Base-by-base conservation (phyloP, 2,113 vertebrate species). In the Ochotona curzoniae region DNA sequence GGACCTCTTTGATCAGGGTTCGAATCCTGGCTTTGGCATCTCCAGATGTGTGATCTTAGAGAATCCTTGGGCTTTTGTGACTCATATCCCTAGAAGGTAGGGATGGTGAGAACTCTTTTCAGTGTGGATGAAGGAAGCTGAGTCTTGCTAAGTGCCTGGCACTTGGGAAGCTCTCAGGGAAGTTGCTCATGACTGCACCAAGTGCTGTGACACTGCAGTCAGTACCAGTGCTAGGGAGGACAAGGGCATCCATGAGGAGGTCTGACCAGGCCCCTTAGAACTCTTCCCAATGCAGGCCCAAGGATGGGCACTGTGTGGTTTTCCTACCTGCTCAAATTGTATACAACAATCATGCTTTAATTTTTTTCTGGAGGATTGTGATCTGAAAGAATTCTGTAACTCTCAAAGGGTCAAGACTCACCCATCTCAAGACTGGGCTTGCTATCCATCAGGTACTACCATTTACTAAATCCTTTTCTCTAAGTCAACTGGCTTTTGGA, bases 101-200 rank as follows among this genome's bases (percentile, higher is more conserved):
- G 32, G 26, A 75, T 1, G 66, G 35, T 6, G 49, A 47, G 12
- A 9, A 14, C n/a, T 95, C 35, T 79, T 60, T 49, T 73, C 25
- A 14, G 70, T 8, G 1, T 3, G 49, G 28, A 30, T n/a, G 69
- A n/a, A 28, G 74, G n/a, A 64, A 66, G 9, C 18, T 51, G 17
- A 28, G 74, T 54, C 64, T n/a, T 64, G 11, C 60, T 26, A 17
- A 83, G 61, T 64, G 70, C 61, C 81, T 8, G 81, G 47, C 35
- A 5, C 1, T 2, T 14, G 11, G n/a, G 61, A 73, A 76, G 32
- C 2, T 26, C 38, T 71, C n/a, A 11, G 0, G 17, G n/a, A 4
- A 47, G 74, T 61, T 73, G 2, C 26, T 57, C 21, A 4, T 0
- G 4, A 83, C 11, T 38, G 71, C 61, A 67, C 8, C 49, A n/a